These are phyloP conservation scores for Diachasmimorpha longicaudata DNA, from an alignment of 1,140 invertebrate genomes.

Conservation along the genomic window DNA sequence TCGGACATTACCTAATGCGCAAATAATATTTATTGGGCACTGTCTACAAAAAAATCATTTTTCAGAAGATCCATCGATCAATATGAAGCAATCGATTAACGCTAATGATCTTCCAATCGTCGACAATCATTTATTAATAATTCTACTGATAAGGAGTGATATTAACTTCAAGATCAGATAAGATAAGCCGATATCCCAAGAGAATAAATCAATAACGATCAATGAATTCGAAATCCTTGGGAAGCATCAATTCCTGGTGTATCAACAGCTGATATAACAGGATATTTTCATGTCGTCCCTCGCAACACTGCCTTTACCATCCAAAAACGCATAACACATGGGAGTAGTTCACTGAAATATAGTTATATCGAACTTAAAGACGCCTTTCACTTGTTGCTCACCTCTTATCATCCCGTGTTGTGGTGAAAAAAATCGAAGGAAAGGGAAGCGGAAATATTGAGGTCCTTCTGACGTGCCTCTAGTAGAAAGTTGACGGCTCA, in stretches of 20 bases:
- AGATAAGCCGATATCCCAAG: too few species aligned
- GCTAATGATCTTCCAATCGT: too few species aligned
- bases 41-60: too few species aligned
- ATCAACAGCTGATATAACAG: not conserved
- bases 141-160: too few species aligned
- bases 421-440: not conserved
- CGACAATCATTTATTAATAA: too few species aligned
- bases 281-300: not conserved
- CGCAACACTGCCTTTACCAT: not conserved
- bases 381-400: conserved; percentile 39
- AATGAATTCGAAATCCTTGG: not conserved
- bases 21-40: too few species aligned
- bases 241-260: not conserved
- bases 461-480: not conserved
- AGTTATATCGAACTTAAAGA: too few species aligned
- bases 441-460: not conserved
- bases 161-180: too few species aligned
- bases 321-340: not conserved
- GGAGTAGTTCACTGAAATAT: not conserved
- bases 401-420: not conserved
- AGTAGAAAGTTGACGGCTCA: not conserved
- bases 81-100: too few species aligned
- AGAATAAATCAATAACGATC: too few species aligned
- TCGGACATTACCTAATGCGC: too few species aligned
- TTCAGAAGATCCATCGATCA: too few species aligned